phyloP scores from a whole-genome alignment of 2,113 vertebrate species.

The Sterrhoptilus dennistouni region DNA sequence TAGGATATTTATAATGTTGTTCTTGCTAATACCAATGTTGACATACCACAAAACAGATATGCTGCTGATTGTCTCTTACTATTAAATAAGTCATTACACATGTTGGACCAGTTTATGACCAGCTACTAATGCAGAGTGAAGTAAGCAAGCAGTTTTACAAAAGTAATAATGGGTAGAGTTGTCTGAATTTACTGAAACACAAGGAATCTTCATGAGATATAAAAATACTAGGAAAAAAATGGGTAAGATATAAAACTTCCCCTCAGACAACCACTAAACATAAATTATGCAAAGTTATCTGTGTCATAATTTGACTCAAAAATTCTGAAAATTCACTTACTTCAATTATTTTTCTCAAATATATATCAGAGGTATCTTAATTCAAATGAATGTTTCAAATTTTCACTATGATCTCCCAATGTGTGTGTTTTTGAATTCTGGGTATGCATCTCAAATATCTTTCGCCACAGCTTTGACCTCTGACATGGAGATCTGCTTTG shows the following conservation, averaged over 20 bases:
- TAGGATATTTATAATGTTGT: background rate
- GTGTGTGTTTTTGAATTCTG: background rate
- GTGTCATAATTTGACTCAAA: background rate
- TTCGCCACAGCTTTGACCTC: background rate
- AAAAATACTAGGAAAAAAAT: background rate
- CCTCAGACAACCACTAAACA: background rate
- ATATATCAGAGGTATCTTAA: background rate
- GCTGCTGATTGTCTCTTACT: background rate
- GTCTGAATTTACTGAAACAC: background rate
- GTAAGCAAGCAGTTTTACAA: background rate
- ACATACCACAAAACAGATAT: background rate
- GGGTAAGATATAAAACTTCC: background rate
- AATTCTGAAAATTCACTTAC: background rate
- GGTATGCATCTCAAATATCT: background rate
- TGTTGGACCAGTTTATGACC: background rate
- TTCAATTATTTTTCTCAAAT: background rate
- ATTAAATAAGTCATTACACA: background rate
- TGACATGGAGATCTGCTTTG: background rate
- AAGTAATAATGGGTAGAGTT: background rate
- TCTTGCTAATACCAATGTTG: background rate
- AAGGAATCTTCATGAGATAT: background rate
- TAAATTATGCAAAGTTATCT: background rate
- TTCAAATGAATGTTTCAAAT: background rate
- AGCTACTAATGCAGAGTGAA: background rate
- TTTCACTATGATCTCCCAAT: background rate